A percentile compares a stretch with the other conserved stretches of the same genome.
These are phyloP conservation scores for Bombus cullumanus DNA, from an alignment of 1,140 invertebrate genomes.

Conservation along the genomic window DNA sequence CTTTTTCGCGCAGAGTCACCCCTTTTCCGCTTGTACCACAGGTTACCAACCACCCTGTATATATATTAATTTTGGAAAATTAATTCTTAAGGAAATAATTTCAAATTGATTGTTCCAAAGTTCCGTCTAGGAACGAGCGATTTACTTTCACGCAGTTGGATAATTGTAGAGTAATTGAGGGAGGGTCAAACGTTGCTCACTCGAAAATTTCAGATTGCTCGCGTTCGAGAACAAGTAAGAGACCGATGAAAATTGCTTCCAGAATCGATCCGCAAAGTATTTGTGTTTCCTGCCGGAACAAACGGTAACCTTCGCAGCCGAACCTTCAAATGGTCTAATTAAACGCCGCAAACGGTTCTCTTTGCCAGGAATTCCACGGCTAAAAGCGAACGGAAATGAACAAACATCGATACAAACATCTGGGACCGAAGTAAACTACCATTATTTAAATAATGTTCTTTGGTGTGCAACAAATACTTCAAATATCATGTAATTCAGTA, in stretches of 20 bases:
- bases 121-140: neutral
- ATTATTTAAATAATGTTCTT: neutral
- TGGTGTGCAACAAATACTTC: neutral
- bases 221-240: neutral
- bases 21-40: no score
- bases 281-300: conserved; percentile 3
- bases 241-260: neutral
- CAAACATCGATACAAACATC: neutral
- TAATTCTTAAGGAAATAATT: neutral
- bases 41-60: no score
- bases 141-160: neutral
- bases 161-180: neutral
- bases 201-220: conserved; percentile 8
- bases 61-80: neutral
- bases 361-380: neutral
- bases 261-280: conserved; percentile 6
- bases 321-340: conserved; percentile 16
- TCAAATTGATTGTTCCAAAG: neutral
- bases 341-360: conserved; percentile 10
- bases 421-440: neutral
- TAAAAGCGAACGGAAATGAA: conserved; percentile 3
- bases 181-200: neutral
- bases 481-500: neutral
- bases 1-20: no score
- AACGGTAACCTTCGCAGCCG: conserved; percentile 1